Conservation (phyloP, 1,140 invertebrate species). For the Panagrolaimus sp. region DNA sequence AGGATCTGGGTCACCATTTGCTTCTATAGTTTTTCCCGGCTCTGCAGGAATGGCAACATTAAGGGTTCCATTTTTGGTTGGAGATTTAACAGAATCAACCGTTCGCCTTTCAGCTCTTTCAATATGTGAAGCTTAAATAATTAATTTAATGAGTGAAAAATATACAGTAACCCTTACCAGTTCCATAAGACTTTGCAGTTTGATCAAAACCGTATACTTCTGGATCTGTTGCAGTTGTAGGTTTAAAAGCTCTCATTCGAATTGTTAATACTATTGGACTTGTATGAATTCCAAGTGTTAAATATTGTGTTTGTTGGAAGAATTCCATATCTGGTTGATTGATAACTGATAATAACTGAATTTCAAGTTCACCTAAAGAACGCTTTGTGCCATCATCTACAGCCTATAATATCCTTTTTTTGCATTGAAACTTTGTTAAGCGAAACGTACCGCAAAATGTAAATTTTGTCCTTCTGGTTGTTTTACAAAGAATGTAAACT, state of each 20-base stretch:
- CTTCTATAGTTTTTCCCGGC: slow-evolving; percentile 14
- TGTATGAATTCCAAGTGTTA: slow-evolving; percentile 49
- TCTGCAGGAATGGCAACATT: slow-evolving; percentile 20
- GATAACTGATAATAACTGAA: slow-evolving; percentile 41
- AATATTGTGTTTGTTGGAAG: slow-evolving; percentile 48
- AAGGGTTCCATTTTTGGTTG: not conserved
- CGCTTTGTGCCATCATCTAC: slow-evolving; percentile 50
- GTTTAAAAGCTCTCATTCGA: slow-evolving; percentile 27
- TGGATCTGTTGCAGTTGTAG: not conserved
- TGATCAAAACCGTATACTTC: slow-evolving; percentile 17
- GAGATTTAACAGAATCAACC: not conserved
- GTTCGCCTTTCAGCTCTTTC: slow-evolving; percentile 36
- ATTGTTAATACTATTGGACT: slow-evolving; percentile 52
- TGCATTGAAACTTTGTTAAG: slow-evolving; percentile 22
- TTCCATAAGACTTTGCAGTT: slow-evolving; percentile 31
- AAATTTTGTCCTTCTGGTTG: slow-evolving; percentile 54
- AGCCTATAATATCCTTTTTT: slow-evolving; percentile 45
- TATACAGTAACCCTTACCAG: slow-evolving; percentile 11
- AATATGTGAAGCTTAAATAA: slow-evolving; percentile 42
- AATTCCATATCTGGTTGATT: slow-evolving; percentile 50
- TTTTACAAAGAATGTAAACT: slow-evolving; percentile 38
- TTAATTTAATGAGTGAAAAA: slow-evolving; percentile 4
- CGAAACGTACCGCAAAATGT: slow-evolving; percentile 30
- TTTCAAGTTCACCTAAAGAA: slow-evolving; percentile 40
- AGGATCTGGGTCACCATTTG: slow-evolving; percentile 26